These are phyloP conservation scores for Agrochola lota DNA, from an alignment of 2,888 invertebrate genomes.

Conservation along the genomic window DNA sequence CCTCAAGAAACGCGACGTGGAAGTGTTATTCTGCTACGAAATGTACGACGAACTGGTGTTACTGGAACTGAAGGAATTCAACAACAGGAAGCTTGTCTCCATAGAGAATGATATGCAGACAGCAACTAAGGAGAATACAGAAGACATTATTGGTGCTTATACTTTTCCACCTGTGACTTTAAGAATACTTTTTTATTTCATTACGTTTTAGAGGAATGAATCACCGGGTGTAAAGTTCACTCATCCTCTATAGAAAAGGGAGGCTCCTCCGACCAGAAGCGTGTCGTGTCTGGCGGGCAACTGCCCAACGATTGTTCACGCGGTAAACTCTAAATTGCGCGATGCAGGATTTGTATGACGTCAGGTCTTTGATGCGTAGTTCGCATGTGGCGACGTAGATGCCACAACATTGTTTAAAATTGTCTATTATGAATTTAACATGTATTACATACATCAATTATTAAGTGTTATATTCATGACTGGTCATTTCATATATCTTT, in stretches of 20 bases:
- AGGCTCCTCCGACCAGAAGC: too few species aligned
- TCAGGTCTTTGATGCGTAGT: too few species aligned
- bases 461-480: background rate
- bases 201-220: background rate
- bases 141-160: conserved; percentile 91
- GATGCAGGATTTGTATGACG: too few species aligned
- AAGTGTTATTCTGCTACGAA: conserved; percentile 98
- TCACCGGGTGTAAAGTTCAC: too few species aligned
- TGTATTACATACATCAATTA: background rate
- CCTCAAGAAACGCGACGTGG: conserved; percentile 95
- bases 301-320: too few species aligned
- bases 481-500: background rate
- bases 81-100: conserved; percentile 94
- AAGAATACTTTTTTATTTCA: too few species aligned
- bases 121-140: conserved; percentile 90
- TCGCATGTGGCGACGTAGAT: too few species aligned
- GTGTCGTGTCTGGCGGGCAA: too few species aligned
- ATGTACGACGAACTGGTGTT: conserved; percentile 99
- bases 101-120: conserved; percentile 98
- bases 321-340: too few species aligned
- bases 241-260: too few species aligned
- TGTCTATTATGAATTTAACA: background rate
- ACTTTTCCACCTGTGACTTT: background rate
- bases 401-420: background rate
- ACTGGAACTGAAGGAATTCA: conserved; percentile 96